Evolutionary conservation across 2,113 vertebrate genomes (phyloP).

Genomic region (Campylomormyrus tamandua): DNA sequence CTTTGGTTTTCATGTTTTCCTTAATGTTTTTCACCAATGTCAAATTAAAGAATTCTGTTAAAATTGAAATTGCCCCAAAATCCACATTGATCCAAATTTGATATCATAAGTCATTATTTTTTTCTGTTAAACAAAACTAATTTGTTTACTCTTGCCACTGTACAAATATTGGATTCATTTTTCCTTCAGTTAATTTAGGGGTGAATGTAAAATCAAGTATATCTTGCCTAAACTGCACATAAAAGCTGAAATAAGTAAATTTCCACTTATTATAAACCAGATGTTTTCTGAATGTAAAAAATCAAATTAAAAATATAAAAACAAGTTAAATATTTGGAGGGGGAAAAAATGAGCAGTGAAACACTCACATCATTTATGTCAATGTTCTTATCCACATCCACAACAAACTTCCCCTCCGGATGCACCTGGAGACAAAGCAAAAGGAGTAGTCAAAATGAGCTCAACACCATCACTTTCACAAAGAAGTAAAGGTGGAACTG

Average conservation of each 20-base stretch:
- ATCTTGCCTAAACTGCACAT: not conserved
- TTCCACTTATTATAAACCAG: not conserved
- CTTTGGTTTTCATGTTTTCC: too few relatives aligned
- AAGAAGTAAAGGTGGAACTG: not conserved
- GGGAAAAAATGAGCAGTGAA: not conserved
- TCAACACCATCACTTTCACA: not conserved
- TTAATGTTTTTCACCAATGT: too few relatives aligned
- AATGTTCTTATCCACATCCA: constrained; percentile 98
- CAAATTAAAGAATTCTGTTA: too few relatives aligned
- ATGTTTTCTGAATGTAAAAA: not conserved
- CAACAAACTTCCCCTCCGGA: constrained; percentile 95
- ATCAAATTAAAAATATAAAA: not conserved
- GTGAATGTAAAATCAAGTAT: not conserved
- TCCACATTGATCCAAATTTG: not conserved
- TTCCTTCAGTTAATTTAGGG: not conserved
- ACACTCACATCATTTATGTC: constrained; percentile 94
- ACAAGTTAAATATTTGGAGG: not conserved
- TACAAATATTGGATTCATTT: not conserved
- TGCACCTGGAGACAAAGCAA: constrained; percentile 69
- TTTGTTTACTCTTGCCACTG: not conserved
- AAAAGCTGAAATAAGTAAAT: not conserved
- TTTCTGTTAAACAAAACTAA: not conserved
- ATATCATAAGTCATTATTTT: not conserved
- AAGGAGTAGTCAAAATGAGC: not conserved
- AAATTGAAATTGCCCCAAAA: not conserved